These are phyloP conservation scores for Alaudala cheleensis DNA, from an alignment of 2,113 vertebrate species.

Conservation along the genomic window DNA sequence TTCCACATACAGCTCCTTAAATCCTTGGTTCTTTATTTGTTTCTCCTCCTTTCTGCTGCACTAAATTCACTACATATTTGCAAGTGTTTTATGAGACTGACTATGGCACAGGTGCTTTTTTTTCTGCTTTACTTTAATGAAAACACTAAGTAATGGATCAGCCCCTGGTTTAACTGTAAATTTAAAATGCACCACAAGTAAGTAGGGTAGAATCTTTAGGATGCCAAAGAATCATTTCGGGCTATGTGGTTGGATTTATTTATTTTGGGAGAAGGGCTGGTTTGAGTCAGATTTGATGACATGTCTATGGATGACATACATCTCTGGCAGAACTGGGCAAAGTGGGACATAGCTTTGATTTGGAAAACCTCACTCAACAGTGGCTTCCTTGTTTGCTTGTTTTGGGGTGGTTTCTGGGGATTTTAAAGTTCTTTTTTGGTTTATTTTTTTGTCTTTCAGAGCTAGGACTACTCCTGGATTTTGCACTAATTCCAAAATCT, in stretches of 20 bases:
- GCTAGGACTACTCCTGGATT: neutral
- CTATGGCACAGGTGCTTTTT: neutral
- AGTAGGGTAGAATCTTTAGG: constrained; percentile 23
- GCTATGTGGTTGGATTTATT: constrained; percentile 14
- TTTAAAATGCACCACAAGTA: constrained; percentile 36
- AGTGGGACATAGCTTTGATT: constrained; percentile 36
- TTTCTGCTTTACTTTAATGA: neutral
- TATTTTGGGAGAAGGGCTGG: constrained; percentile 24
- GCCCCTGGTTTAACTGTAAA: neutral
- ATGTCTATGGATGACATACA: neutral
- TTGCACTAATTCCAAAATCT: neutral
- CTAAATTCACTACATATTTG: neutral
- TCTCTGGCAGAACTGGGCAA: neutral
- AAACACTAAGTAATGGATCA: neutral
- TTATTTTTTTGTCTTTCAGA: neutral
- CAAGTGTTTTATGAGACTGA: neutral
- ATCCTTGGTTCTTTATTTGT: neutral
- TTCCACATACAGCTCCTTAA: neutral
- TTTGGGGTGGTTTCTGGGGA: neutral
- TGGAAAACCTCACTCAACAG: constrained; percentile 41
- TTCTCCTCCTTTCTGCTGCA: neutral
- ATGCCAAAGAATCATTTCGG: constrained; percentile 8
- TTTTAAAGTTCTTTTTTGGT: neutral
- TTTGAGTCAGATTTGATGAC: constrained; percentile 32
- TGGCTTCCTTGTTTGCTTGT: constrained; percentile 25